Conservation (phyloP, 2,113 vertebrate species). For the Potamarius usumacintae region DNA sequence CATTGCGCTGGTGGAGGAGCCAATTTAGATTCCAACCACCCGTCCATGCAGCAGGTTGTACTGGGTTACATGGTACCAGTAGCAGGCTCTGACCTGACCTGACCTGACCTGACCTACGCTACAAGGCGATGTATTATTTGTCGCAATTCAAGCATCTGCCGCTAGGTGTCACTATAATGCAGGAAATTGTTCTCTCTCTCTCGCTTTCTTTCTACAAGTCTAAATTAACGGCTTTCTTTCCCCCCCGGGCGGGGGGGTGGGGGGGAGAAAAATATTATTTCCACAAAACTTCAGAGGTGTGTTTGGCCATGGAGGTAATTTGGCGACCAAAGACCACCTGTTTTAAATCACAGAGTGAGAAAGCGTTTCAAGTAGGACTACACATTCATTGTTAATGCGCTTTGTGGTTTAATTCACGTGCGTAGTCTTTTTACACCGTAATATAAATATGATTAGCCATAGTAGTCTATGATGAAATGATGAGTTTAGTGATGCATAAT, state of each 20-base stretch:
- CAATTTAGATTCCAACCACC: too few relatives aligned
- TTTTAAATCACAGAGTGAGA: not conserved
- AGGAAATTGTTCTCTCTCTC: conserved; percentile 41
- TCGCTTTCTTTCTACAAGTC: not conserved
- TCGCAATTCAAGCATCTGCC: conserved; percentile 20
- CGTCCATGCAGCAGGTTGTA: too few relatives aligned
- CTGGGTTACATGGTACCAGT: too few relatives aligned
- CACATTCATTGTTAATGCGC: not conserved
- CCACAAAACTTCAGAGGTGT: not conserved
- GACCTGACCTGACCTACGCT: too few relatives aligned
- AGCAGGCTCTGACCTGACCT: too few relatives aligned
- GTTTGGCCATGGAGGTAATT: not conserved
- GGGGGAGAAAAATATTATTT: not conserved
- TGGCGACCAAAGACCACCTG: not conserved
- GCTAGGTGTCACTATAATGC: conserved; percentile 58
- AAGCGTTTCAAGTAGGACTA: not conserved
- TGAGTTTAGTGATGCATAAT: conserved; percentile 16
- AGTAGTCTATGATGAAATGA: conserved; percentile 1
- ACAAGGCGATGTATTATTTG: not conserved
- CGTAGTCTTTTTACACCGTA: not conserved
- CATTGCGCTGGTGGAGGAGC: too few relatives aligned
- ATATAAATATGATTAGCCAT: not conserved
- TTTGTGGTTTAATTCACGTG: not conserved
- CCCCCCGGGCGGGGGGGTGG: too few relatives aligned
- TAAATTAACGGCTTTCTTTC: not conserved